Evolutionary conservation across 2,888 invertebrate species (phyloP), one percentile per base, ranked within the genome.

Genomic region (Platypus cylindrus): DNA sequence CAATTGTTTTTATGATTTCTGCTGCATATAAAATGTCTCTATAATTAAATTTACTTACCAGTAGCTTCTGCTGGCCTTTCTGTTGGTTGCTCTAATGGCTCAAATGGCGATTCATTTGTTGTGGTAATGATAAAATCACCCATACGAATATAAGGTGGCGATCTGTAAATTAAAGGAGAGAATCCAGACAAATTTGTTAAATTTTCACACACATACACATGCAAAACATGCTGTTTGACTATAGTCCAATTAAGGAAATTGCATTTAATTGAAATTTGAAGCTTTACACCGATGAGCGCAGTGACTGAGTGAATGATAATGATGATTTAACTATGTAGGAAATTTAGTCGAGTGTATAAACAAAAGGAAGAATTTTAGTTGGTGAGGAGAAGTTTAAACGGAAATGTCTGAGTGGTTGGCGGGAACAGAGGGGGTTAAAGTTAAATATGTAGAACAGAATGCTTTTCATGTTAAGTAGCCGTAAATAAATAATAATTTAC

Each of bases 61-160:
- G 43, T 40, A 25, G 43, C 43, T 37, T 43, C 37, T 13, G 43
- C 38, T 12, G 43, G 43, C 5, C 43, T 15, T 23, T 43, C 43
- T 9, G 35, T 40, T 8, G 43, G 35, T 17, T 33, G 12, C 26
- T 40, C 43, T 37, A 37, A 40, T 17, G 30, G 37, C 22, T 43
- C 43, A 22, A 32, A 39, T 8, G 31, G 30, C 5, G 33, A 25
- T 11, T 39, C 39, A 9, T 30, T 36, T 15, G 41, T 41, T 17
- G 42, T 42, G 4, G 31, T 29, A 25, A 39, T 42, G 4, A 28
- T 29, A 25, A 26, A 14, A 24, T 26, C 40, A 16, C 33, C 41
- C 26, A 36, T 13, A 38, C 42, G 39, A 22, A 25, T 22, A 31
- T 42, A 36, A 14, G 42, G 32, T n/a, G n/a, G 27, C n/a, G 40